phyloP scores from a whole-genome alignment of 2,113 vertebrate species.

The Lynx canadensis region DNA sequence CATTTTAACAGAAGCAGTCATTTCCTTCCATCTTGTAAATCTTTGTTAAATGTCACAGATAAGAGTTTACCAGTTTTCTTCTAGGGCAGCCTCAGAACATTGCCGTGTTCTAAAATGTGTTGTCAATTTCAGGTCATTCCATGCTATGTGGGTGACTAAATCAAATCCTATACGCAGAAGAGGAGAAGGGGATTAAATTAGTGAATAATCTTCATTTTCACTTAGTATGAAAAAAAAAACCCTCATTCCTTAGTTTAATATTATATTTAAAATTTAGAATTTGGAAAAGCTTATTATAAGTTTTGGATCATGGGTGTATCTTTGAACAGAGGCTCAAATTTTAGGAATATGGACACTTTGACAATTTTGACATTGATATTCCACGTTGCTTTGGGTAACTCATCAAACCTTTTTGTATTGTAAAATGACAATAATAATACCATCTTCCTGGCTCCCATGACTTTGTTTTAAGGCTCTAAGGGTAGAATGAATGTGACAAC shows the following conservation, averaged over 20 bases:
- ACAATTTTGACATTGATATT: neutral
- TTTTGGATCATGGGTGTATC: neutral
- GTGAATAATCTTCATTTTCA: neutral
- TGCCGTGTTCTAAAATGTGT: neutral
- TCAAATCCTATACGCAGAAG: neutral
- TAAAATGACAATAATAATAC: neutral
- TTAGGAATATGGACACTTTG: neutral
- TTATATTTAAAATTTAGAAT: neutral
- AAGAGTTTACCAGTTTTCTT: neutral
- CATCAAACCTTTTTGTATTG: neutral
- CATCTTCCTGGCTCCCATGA: neutral
- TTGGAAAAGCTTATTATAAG: neutral
- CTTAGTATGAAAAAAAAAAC: neutral
- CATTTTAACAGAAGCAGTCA: conserved; percentile 39
- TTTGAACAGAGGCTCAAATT: neutral
- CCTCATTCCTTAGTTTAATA: neutral
- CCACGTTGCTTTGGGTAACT: neutral
- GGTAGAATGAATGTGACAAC: neutral
- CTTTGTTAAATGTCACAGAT: neutral
- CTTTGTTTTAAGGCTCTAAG: neutral
- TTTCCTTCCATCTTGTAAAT: neutral
- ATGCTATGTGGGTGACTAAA: neutral
- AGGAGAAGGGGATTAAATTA: neutral
- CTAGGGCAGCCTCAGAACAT: neutral
- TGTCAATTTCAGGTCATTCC: neutral